phyloP scores from a whole-genome alignment of 2,888 invertebrate species.

The Caenorhabditis macrosperma region DNA sequence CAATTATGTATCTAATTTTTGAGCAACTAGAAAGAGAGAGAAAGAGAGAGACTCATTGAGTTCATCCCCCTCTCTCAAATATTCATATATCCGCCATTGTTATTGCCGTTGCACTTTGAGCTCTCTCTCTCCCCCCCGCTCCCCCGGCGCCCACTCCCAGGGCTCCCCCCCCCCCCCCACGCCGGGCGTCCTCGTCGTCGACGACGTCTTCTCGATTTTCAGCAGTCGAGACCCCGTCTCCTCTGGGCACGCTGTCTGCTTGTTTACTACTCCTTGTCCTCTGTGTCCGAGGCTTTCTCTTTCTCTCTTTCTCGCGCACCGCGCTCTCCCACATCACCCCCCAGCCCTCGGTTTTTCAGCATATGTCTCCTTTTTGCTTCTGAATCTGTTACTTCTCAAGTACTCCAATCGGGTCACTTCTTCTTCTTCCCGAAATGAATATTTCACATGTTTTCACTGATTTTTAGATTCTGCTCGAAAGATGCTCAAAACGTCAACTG shows the following conservation, averaged over 20 bases:
- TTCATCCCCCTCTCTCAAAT: constrained; percentile 2
- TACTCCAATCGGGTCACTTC: neutral
- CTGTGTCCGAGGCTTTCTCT: constrained; percentile 32
- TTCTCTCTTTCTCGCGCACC: constrained; percentile 9
- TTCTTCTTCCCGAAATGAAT: constrained; percentile 11
- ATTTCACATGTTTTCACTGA: too few species aligned
- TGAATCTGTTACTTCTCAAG: constrained; percentile 35
- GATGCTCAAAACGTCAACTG: too few species aligned
- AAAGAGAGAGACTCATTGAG: too few species aligned
- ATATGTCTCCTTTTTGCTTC: constrained; percentile 35
- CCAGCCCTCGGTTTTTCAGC: constrained; percentile 44
- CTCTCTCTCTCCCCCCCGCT: constrained; percentile 5
- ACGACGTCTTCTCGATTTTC: constrained; percentile 46
- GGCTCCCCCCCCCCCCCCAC: too few species aligned
- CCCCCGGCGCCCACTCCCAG: neutral
- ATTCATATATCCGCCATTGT: constrained; percentile 46
- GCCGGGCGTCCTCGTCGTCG: too few species aligned
- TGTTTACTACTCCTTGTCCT: constrained; percentile 41
- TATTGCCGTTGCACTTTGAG: constrained; percentile 35
- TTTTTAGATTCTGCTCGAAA: too few species aligned
- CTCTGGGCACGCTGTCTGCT: constrained; percentile 25
- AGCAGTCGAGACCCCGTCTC: constrained; percentile 28
- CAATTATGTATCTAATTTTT: neutral
- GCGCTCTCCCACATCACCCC: neutral
- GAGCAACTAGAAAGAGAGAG: too few species aligned